These are phyloP conservation scores for Zophobas morio DNA, from an alignment of 1,140 invertebrate genomes.

Conservation along the genomic window DNA sequence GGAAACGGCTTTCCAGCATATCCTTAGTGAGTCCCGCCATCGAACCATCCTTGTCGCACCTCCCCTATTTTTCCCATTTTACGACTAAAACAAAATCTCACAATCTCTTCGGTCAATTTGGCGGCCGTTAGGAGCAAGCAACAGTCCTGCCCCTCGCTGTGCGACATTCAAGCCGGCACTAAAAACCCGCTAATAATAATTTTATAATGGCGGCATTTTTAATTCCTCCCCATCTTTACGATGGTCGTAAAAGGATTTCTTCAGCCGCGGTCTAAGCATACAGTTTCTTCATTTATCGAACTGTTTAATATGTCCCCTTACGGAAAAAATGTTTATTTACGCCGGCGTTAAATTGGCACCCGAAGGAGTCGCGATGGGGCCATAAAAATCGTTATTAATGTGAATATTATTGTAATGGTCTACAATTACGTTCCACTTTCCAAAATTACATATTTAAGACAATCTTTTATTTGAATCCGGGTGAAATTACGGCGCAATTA, in stretches of 20 bases:
- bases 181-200: slow-evolving; percentile 17
- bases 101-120: not conserved
- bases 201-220: slow-evolving; percentile 10
- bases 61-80: too few species aligned
- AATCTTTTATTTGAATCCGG: slow-evolving; percentile 40
- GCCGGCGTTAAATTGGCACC: slow-evolving; percentile 34
- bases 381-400: slow-evolving; percentile 40
- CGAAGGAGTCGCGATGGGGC: slow-evolving; percentile 34
- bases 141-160: not conserved
- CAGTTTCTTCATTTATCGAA: slow-evolving; percentile 22
- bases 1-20: too few species aligned
- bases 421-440: slow-evolving; percentile 41
- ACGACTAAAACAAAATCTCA: too few species aligned
- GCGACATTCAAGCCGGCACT: not conserved
- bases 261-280: not conserved
- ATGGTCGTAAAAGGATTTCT: not conserved
- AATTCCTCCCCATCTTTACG: slow-evolving; percentile 4
- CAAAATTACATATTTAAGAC: slow-evolving; percentile 39
- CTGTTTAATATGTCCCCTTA: not conserved
- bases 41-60: too few species aligned
- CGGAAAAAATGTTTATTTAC: slow-evolving; percentile 26
- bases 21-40: too few species aligned
- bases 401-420: slow-evolving; percentile 40
- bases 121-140: not conserved
- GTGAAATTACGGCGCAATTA: slow-evolving; percentile 28